Evolutionary conservation across 1,140 invertebrate species (phyloP).

Genomic region (Pseudachorutes palmiensis): DNA sequence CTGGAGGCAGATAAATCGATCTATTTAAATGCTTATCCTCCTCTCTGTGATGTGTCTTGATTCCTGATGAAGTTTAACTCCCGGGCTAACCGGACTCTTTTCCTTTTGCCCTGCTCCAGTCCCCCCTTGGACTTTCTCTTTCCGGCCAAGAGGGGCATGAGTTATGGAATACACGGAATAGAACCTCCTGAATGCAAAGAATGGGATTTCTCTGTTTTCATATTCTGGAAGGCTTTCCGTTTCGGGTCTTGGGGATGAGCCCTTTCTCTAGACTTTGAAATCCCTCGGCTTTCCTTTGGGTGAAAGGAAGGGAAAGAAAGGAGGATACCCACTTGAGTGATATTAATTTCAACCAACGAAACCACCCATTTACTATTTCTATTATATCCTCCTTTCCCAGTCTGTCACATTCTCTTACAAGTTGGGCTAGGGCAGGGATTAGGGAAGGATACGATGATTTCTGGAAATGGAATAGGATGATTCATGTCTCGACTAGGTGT

Average conservation of each 20-base stretch:
- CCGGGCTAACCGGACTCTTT: not conserved
- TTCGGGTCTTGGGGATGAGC: not conserved
- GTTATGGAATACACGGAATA: not conserved
- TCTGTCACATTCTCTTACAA: no score
- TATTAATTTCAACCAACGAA: no score
- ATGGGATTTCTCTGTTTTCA: not conserved
- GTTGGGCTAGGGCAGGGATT: no score
- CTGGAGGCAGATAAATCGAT: slow-evolving; percentile 32
- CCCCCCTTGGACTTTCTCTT: not conserved
- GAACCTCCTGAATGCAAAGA: not conserved
- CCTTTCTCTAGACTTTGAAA: not conserved
- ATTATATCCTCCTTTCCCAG: not conserved
- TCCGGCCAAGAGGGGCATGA: not conserved
- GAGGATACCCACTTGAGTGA: no score
- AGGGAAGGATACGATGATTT: no score
- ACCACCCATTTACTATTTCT: no score
- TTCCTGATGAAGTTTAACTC: slow-evolving; percentile 19
- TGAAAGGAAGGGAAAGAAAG: no score
- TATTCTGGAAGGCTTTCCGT: not conserved
- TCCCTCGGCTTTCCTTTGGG: not conserved
- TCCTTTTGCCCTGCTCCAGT: not conserved
- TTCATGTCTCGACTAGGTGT: no score
- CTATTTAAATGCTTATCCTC: slow-evolving; percentile 35
- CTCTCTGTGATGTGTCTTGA: slow-evolving; percentile 22
- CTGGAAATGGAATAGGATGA: no score